These are phyloP conservation scores for Scolopax bukidnonensis DNA, from an alignment of 2,797 vertebrate species.

Conservation along the genomic window DNA sequence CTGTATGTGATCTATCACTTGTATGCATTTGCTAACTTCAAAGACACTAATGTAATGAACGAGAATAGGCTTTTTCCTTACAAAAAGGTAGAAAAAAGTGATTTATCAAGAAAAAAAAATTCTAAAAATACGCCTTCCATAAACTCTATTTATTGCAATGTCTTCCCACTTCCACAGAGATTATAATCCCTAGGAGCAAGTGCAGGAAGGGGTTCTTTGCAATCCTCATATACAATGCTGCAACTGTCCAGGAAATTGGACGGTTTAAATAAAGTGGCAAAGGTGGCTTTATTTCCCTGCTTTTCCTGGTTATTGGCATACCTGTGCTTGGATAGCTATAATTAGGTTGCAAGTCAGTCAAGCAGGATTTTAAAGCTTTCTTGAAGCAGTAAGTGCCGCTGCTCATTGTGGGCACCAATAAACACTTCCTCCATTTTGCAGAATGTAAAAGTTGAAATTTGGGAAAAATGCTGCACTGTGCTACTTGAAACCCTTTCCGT, in stretches of 20 bases:
- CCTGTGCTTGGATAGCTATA: neutral
- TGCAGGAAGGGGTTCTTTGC: neutral
- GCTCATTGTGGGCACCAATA: neutral
- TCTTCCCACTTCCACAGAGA: neutral
- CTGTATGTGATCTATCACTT: neutral
- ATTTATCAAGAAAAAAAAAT: neutral
- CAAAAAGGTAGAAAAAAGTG: neutral
- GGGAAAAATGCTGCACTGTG: fast-evolving
- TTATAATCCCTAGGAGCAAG: neutral
- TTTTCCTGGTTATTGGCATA: neutral
- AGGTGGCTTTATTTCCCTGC: neutral
- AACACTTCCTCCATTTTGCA: neutral
- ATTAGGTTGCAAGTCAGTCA: neutral
- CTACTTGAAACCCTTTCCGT: neutral
- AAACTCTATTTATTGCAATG: neutral
- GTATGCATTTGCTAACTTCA: neutral
- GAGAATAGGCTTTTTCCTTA: neutral
- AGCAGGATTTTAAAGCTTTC: neutral
- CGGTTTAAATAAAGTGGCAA: neutral
- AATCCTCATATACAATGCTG: neutral
- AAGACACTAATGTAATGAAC: neutral
- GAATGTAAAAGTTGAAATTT: neutral
- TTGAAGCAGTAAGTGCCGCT: neutral
- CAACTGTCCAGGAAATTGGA: neutral
- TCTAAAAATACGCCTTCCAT: neutral